Evolutionary conservation across 1,140 invertebrate species (phyloP).

Genomic region (Phocides pigmalion): DNA sequence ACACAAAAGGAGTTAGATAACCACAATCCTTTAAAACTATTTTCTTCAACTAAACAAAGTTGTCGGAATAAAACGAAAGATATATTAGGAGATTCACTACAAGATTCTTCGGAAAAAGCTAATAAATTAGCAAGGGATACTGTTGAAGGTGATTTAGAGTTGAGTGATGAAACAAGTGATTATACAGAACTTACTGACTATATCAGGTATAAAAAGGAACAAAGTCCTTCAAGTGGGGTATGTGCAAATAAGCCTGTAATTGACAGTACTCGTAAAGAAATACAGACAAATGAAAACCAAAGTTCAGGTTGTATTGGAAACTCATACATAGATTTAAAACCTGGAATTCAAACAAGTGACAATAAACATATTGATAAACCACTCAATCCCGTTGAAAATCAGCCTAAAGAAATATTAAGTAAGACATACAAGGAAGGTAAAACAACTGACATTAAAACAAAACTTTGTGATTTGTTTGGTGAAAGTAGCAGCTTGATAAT

Average conservation of each 20-base stretch:
- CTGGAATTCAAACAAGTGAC: neutral
- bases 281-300: neutral
- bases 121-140: conserved; percentile 32
- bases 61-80: neutral
- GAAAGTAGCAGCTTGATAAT: conserved; percentile 74
- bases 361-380: neutral
- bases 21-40: conserved; percentile 1
- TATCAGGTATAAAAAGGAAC: conserved; percentile 12
- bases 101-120: neutral
- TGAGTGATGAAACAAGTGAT: conserved; percentile 73
- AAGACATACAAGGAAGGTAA: conserved; percentile 14
- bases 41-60: neutral
- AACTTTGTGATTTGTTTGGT: conserved; percentile 72
- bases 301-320: neutral
- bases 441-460: conserved; percentile 40
- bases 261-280: neutral
- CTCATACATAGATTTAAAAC: neutral
- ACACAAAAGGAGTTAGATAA: neutral
- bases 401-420: conserved; percentile 28
- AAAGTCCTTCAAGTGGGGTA: neutral
- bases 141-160: conserved; percentile 65
- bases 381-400: conserved; percentile 22
- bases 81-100: neutral
- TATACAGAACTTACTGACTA: conserved; percentile 37
- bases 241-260: neutral